Evolutionary conservation across 2,113 vertebrate genomes (phyloP).

Genomic region (Triplophysa rosa): DNA sequence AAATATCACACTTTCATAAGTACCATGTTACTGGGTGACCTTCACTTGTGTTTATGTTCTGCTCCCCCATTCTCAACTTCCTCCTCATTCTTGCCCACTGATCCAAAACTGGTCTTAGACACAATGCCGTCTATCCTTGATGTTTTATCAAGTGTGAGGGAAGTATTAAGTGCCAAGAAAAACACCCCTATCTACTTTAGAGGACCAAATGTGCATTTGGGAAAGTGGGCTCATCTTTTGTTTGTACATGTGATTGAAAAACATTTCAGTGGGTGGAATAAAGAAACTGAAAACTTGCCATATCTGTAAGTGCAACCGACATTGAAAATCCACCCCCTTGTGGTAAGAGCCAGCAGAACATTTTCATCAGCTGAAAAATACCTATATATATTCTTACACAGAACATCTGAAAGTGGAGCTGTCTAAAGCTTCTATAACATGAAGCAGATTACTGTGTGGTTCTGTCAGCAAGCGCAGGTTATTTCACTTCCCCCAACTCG

Average conservation of each 20-base stretch:
- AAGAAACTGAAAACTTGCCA: slow-evolving; percentile 1
- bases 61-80: slow-evolving; percentile 38
- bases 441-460: slow-evolving; percentile 18
- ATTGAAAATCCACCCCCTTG: slow-evolving; percentile 22
- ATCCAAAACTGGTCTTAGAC: slow-evolving; percentile 54
- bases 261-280: slow-evolving; percentile 22
- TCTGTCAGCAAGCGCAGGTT: neutral
- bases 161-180: slow-evolving; percentile 60
- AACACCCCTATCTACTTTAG: slow-evolving; percentile 36
- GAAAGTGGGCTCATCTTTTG: slow-evolving; percentile 32
- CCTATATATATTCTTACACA: neutral
- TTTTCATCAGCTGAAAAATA: slow-evolving; percentile 27
- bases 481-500: neutral
- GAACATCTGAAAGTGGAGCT: slow-evolving; percentile 1
- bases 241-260: slow-evolving; percentile 27
- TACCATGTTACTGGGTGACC: slow-evolving; percentile 2
- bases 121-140: slow-evolving; percentile 36
- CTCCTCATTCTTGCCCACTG: slow-evolving; percentile 46
- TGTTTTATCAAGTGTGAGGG: slow-evolving; percentile 62
- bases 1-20: too few species aligned
- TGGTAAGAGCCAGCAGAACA: slow-evolving; percentile 16
- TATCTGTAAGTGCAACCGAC: slow-evolving; percentile 27
- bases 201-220: slow-evolving; percentile 26
- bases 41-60: slow-evolving; percentile 34
- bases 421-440: slow-evolving; percentile 25